Evolutionary conservation across 1,140 invertebrate genomes (phyloP), one percentile per base, ranked within the genome.

Genomic region (Leptonema lineaticorne): DNA sequence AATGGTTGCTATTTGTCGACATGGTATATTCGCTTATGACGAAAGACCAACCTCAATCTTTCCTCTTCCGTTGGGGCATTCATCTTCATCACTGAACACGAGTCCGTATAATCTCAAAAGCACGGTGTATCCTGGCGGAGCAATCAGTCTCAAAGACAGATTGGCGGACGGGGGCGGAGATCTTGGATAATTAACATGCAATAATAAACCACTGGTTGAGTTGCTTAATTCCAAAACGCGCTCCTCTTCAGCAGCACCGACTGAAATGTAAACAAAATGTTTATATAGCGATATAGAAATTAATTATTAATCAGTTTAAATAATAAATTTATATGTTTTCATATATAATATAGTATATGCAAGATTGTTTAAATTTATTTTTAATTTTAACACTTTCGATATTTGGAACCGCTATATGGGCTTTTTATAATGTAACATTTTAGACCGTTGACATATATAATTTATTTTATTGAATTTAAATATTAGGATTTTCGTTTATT

Each of bases 151-250:
- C 37, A 86, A 80, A 1, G 81, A 79, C 56, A 85, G 83, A 73
- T 85, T 82, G 2, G 84, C 74, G 26, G 79, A 76, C 6, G 76
- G 66, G 8, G 85, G 84, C 11, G 83, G 79, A 18, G 70, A 69
- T 29, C 81, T 75, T 1, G 86, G 85, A 75, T 82, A 85, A 75
- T 88, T 88, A 2, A 88, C 73, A 70, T 84, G 81, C n/a, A 80
- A 74, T 4, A 85, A 67, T 22, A 74, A 63, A 7, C 84, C 84
- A 16, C 67, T 73, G 5, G 75, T 75, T 2, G 65, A 59, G 60
- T 79, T 79, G 6, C 66, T 67, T 1, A 82, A 67, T n/a, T 73
- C 71, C 22, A 81, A 71, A 1, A 77, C 69, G 18, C 76, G 75
- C 67, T 82, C 79, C 63, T 78, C 75, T 3, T 74, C 69, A 0